Evolutionary conservation across 92 coral and sea anemone species (phyloP).

Genomic region (Phymanthus crucifer): DNA sequence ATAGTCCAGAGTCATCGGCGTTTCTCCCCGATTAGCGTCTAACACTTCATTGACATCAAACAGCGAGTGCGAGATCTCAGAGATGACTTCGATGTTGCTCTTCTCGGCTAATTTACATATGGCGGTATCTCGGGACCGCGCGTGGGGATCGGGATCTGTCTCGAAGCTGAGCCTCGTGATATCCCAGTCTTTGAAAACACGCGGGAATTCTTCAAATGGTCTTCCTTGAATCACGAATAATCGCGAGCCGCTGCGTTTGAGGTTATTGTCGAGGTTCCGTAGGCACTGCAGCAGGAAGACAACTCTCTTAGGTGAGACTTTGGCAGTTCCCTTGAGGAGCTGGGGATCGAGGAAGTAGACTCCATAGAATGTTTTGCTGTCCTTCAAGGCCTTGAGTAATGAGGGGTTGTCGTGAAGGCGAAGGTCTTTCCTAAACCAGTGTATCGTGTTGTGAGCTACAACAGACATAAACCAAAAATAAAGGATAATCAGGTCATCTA

Average conservation of each 20-base stretch:
- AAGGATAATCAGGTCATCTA: too few relatives aligned
- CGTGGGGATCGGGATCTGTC: constrained; percentile 68
- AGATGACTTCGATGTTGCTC: constrained; percentile 57
- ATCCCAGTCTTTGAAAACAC: constrained; percentile 62
- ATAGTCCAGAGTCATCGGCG: constrained; percentile 49
- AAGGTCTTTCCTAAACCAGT: constrained; percentile 90
- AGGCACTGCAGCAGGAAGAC: constrained; percentile 71
- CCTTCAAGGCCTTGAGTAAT: constrained; percentile 55
- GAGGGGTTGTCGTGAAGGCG: constrained; percentile 89
- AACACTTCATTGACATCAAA: constrained; percentile 55
- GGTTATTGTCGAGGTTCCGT: constrained; percentile 71
- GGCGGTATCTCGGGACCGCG: constrained; percentile 51
- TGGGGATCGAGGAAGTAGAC: constrained; percentile 71
- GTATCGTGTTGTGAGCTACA: constrained; percentile 61
- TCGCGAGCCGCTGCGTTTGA: constrained; percentile 63
- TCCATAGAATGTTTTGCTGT: constrained; percentile 71
- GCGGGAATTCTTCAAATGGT: constrained; percentile 45
- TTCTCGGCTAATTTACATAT: constrained; percentile 52
- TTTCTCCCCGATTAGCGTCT: constrained; percentile 22
- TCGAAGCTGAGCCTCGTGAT: constrained; percentile 69
- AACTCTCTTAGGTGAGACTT: constrained; percentile 59
- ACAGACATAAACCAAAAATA: neutral
- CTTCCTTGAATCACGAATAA: constrained; percentile 63
- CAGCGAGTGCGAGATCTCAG: constrained; percentile 68
- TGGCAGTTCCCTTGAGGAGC: constrained; percentile 19